These are phyloP conservation scores for Microctonus hyperodae DNA, from an alignment of 2,888 invertebrate genomes.

Conservation along the genomic window DNA sequence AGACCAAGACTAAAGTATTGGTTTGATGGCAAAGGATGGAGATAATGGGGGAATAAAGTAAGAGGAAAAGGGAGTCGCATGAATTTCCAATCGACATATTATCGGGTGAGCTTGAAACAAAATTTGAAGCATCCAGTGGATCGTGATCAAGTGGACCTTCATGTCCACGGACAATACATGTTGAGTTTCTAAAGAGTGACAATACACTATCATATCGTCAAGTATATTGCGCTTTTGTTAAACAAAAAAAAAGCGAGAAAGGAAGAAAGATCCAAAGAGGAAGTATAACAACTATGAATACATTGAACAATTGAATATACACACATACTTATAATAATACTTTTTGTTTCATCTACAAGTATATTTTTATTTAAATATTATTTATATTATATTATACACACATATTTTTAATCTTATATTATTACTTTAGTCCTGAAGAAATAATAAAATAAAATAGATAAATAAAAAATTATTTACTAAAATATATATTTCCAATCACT, in stretches of 20 bases:
- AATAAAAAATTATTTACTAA: not conserved
- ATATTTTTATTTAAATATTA: no score
- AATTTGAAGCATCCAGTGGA: constrained; percentile 55
- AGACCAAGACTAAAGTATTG: not conserved
- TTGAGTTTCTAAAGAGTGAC: constrained; percentile 54
- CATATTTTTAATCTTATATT: no score
- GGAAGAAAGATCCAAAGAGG: not conserved
- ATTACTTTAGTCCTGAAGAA: not conserved
- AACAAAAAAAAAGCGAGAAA: constrained; percentile 31
- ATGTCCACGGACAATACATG: constrained; percentile 60
- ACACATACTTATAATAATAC: not conserved
- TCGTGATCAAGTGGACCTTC: constrained; percentile 64
- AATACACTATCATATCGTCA: constrained; percentile 53
- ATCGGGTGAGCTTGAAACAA: constrained; percentile 53
- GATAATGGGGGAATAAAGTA: not conserved
- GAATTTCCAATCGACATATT: constrained; percentile 63
- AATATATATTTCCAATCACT: constrained; percentile 10
- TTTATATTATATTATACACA: no score
- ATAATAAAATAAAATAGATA: not conserved
- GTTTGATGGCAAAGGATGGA: not conserved
- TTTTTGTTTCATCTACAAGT: no score
- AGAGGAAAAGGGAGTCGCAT: constrained; percentile 48
- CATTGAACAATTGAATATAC: not conserved
- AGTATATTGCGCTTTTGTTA: constrained; percentile 62
- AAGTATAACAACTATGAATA: not conserved